Percentiles rank a stretch among this genome's conserved stretches.
phyloP scores from a whole-genome alignment of 1,140 invertebrate species.

The Anoplolepis gracilipes region DNA sequence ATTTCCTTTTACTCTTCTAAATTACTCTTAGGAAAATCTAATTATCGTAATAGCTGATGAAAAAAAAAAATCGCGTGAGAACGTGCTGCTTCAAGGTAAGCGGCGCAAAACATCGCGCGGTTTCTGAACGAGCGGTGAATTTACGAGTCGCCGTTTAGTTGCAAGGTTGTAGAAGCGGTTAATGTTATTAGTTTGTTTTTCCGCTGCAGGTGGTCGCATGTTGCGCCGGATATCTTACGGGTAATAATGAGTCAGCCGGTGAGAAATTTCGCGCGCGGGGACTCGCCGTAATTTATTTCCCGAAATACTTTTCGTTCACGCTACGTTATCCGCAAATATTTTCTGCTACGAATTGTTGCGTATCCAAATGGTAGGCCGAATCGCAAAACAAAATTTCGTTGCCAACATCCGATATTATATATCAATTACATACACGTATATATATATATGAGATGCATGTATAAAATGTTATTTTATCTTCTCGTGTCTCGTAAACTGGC shows the following conservation, averaged over 20 bases:
- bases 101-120: constrained; percentile 24
- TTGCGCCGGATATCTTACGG: constrained; percentile 8
- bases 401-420: background rate
- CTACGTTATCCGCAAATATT: background rate
- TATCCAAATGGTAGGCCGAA: background rate
- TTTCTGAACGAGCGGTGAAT: constrained; percentile 25
- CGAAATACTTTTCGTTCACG: background rate
- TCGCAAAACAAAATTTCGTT: constrained; percentile 7
- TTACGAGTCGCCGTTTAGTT: constrained; percentile 4
- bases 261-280: constrained; percentile 24
- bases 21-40: background rate
- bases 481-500: no score
- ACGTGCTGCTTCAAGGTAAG: background rate
- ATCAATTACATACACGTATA: background rate
- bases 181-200: constrained; percentile 37
- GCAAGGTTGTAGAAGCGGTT: constrained; percentile 15
- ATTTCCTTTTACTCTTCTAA: background rate
- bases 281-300: background rate
- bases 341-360: constrained; percentile 8
- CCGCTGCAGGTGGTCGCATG: constrained; percentile 3
- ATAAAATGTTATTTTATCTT: no score
- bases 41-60: background rate
- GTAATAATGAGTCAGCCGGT: constrained; percentile 22
- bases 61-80: constrained; percentile 8
- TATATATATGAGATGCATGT: no score